Base-by-base conservation (phyloP, 1,140 invertebrate species). In the Hyposmocoma kahamanoa region DNA sequence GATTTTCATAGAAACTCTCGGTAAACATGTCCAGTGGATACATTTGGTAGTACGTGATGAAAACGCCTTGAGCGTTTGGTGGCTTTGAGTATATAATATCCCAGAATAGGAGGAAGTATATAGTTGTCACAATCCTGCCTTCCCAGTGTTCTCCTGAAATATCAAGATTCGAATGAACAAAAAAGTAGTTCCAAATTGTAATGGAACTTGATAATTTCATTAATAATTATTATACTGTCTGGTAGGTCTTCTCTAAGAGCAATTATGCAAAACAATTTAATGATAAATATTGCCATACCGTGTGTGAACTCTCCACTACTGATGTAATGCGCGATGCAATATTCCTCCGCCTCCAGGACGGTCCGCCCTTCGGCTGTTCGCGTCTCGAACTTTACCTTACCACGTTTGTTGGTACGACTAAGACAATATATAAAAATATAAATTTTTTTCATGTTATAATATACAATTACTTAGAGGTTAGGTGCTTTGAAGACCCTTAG, bases 101-200 rank as follows among this genome's bases (percentile, higher is more conserved):
- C 93, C 93, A 95, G 72, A 95, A 94, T 1, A 93, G 75, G 1
- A 93, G 62, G n/a, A 77, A 81, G 72, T 93, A 93, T 42, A 95
- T 66, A 1, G 88, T 89, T 24, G 84, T 80, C 2, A 92, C 87
- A 2, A 93, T 88, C 1, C 87, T 77, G 3, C 92, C 92, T 73
- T 96, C 94, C 53, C 90, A 92, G 72, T 95, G 94, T 10, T 59
- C 69, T 13, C 84, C 85, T 87, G 53, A 4, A 74, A 36, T 15
- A 17, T n/a, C n/a, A n/a, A n/a, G n/a, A n/a, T n/a, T n/a, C n/a
- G n/a, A n/a, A n/a, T n/a, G n/a, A n/a, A n/a, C n/a, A n/a, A n/a
- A n/a, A n/a, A n/a, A n/a, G n/a, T n/a, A n/a, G n/a, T n/a, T n/a
- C n/a, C n/a, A n/a, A n/a, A n/a, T n/a, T n/a, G n/a, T n/a, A n/a